phyloP scores from a whole-genome alignment of 2,113 vertebrate genomes.

The Myrmecophaga tridactyla region DNA sequence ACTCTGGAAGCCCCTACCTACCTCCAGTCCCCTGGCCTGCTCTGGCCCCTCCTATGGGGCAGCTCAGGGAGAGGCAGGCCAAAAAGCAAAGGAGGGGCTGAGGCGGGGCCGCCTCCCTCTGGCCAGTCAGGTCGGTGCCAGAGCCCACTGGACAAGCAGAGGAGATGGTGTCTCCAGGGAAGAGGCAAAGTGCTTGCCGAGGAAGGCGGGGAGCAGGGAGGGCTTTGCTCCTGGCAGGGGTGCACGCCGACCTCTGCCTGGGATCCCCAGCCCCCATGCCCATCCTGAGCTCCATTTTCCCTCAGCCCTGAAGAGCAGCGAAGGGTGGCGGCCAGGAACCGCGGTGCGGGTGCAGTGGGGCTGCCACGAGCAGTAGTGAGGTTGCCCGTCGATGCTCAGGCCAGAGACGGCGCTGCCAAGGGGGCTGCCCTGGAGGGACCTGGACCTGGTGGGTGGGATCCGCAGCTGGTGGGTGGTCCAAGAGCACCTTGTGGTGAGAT shows the following conservation, averaged over 20 bases:
- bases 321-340: neutral
- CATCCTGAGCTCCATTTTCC: neutral
- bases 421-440: too few species aligned
- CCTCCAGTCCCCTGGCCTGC: rapidly evolving
- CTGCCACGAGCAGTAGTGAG: too few species aligned
- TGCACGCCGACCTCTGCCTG: too few species aligned
- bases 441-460: too few species aligned
- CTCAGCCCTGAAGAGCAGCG: neutral
- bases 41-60: neutral
- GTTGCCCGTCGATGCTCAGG: too few species aligned
- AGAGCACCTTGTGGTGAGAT: too few species aligned
- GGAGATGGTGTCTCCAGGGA: rapidly evolving
- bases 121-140: too few species aligned
- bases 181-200: rapidly evolving
- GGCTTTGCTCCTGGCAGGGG: rapidly evolving
- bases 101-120: rapidly evolving
- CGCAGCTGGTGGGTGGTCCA: too few species aligned
- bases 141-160: neutral
- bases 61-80: rapidly evolving
- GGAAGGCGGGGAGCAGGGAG: neutral
- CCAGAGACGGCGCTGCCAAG: too few species aligned
- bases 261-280: neutral
- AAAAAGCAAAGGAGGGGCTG: neutral
- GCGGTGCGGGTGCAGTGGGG: neutral
- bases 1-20: rapidly evolving